Evolutionary conservation across 2,113 vertebrate genomes (phyloP).

Genomic region (Labrus mixtus): DNA sequence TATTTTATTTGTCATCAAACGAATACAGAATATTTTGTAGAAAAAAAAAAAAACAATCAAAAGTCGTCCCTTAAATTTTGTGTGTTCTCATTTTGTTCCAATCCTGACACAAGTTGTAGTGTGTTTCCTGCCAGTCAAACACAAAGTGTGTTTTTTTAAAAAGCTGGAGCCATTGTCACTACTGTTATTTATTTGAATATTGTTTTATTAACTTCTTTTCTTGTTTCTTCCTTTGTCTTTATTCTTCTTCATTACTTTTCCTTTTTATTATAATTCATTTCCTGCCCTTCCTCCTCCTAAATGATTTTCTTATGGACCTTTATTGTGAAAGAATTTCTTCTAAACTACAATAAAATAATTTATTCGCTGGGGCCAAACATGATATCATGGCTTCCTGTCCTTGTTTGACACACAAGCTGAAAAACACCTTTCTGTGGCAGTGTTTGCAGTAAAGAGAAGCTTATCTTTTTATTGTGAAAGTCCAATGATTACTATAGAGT

Average conservation of each 20-base stretch:
- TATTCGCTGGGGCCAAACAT: background rate
- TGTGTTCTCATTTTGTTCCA: constrained; percentile 9
- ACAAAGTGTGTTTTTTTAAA: background rate
- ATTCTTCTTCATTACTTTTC: constrained; percentile 2
- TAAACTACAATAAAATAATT: too few species aligned
- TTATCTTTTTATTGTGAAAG: too few species aligned
- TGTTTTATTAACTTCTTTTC: background rate
- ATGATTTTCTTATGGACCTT: background rate
- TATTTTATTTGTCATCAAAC: background rate
- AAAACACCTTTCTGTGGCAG: background rate
- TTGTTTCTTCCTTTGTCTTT: constrained; percentile 11
- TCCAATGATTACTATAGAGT: too few species aligned
- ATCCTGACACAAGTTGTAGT: too few species aligned
- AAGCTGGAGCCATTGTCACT: too few species aligned
- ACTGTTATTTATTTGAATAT: too few species aligned
- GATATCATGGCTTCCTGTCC: background rate
- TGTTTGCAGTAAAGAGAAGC: background rate
- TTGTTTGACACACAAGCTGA: background rate
- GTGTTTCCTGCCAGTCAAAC: background rate
- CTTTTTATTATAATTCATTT: background rate
- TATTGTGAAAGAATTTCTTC: too few species aligned
- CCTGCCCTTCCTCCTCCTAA: background rate
- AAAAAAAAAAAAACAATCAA: background rate
- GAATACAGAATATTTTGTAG: constrained; percentile 1
- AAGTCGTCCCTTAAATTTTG: constrained; percentile 2